Conservation (phyloP, 1,140 invertebrate genomes). For the Drosophila busckii region DNA sequence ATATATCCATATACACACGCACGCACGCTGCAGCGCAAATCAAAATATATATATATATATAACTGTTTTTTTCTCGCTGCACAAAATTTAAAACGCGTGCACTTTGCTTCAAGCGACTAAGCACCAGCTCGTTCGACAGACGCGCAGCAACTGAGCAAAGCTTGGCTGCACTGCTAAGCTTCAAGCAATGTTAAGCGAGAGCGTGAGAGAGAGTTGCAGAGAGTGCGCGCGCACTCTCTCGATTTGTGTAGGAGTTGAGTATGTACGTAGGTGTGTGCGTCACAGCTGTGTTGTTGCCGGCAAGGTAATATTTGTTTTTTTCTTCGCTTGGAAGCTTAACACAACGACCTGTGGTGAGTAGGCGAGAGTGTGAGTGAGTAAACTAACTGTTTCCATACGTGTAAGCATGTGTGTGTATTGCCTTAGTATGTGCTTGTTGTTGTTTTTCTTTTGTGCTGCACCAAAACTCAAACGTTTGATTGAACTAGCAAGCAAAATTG, state of each 20-base stretch:
- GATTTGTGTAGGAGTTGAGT: neutral
- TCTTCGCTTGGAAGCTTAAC: conserved; percentile 29
- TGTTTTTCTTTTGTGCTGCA: too few relatives aligned
- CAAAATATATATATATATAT: too few relatives aligned
- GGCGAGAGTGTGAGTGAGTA: too few relatives aligned
- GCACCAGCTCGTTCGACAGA: conserved; percentile 50
- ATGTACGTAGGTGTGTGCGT: conserved; percentile 4
- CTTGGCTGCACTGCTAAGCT: conserved; percentile 39
- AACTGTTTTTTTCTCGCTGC: conserved; percentile 3
- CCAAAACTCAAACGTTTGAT: too few relatives aligned
- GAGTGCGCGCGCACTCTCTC: neutral
- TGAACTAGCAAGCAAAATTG: too few relatives aligned
- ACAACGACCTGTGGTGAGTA: conserved; percentile 17
- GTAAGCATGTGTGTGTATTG: conserved; percentile 7
- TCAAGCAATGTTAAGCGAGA: too few relatives aligned
- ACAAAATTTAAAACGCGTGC: conserved; percentile 7
- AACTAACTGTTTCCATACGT: conserved; percentile 28
- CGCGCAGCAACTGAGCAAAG: conserved; percentile 54
- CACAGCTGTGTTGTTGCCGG: conserved; percentile 65
- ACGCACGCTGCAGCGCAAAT: conserved; percentile 14
- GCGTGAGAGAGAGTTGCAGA: conserved; percentile 1
- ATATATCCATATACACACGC: conserved; percentile 10
- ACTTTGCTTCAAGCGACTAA: conserved; percentile 13
- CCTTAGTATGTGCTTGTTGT: too few relatives aligned
- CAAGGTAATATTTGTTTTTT: too few relatives aligned